Evolutionary conservation across 2,113 vertebrate genomes (phyloP).

Genomic region (Pachyramphus minor): DNA sequence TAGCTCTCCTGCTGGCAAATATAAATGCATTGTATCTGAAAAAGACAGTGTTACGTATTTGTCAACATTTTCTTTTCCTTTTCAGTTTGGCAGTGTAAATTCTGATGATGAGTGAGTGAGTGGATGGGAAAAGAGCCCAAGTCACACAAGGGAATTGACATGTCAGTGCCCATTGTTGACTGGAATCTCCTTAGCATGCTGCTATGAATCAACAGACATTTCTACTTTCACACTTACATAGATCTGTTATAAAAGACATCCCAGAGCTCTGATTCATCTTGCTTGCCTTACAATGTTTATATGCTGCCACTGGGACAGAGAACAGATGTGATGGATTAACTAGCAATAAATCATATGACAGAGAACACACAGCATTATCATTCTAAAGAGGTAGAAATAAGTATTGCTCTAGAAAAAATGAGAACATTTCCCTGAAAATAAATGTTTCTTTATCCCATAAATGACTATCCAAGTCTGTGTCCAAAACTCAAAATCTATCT

Average conservation of each 20-base stretch:
- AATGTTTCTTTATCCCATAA: not conserved
- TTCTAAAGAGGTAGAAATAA: constrained; percentile 14
- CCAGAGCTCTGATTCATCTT: constrained; percentile 54
- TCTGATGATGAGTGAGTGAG: not conserved
- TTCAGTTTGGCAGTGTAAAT: constrained; percentile 20
- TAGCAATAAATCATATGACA: constrained; percentile 56
- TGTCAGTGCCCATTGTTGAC: constrained; percentile 49
- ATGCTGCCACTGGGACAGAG: constrained; percentile 52
- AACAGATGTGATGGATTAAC: constrained; percentile 66
- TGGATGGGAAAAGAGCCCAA: not conserved
- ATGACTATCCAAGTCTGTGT: not conserved
- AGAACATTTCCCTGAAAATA: not conserved
- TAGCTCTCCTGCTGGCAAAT: not conserved
- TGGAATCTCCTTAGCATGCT: constrained; percentile 35
- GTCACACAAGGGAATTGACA: constrained; percentile 21
- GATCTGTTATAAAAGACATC: constrained; percentile 50
- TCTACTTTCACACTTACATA: constrained; percentile 40
- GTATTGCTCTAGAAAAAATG: not conserved
- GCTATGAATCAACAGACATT: constrained; percentile 39
- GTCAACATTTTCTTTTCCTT: constrained; percentile 25
- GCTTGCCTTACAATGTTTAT: constrained; percentile 58
- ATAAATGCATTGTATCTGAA: not conserved
- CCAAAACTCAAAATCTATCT: not conserved
- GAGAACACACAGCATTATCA: constrained; percentile 24
- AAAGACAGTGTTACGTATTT: constrained; percentile 4